Conservation (phyloP, 2,888 invertebrate species). For the Diabrotica balteata region DNA sequence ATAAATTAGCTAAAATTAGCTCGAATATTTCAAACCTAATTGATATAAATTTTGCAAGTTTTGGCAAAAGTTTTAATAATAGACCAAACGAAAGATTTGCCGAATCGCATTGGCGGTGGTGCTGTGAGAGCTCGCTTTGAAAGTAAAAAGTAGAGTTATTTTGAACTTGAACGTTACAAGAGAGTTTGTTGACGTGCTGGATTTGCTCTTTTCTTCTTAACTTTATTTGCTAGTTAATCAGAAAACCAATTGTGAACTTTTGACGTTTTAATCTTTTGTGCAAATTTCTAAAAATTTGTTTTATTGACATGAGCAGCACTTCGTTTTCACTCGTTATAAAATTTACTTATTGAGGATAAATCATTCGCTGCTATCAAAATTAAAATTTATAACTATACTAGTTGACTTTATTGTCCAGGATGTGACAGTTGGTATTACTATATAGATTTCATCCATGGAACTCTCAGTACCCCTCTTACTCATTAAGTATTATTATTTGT, state of each 20-base stretch:
- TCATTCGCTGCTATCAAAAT: too few species aligned
- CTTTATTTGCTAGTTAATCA: constrained; percentile 23
- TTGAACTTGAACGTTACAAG: constrained; percentile 19
- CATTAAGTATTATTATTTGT: too few species aligned
- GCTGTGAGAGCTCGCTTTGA: neutral
- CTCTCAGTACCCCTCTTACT: too few species aligned
- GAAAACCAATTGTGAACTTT: constrained; percentile 20
- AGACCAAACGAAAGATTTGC: constrained; percentile 32
- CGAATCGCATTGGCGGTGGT: constrained; percentile 25
- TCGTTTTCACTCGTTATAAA: too few species aligned
- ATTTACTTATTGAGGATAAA: too few species aligned
- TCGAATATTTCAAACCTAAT: constrained; percentile 37
- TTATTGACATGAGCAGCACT: constrained; percentile 5
- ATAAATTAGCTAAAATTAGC: constrained; percentile 37
- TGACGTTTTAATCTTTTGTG: constrained; percentile 16
- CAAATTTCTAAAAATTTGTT: constrained; percentile 12
- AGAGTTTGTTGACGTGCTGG: constrained; percentile 14
- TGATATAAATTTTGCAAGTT: constrained; percentile 41
- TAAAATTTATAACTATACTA: too few species aligned
- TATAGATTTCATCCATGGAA: too few species aligned
- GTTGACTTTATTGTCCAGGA: too few species aligned
- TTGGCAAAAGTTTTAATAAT: constrained; percentile 36
- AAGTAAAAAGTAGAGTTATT: constrained; percentile 18
- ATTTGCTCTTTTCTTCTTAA: constrained; percentile 22
- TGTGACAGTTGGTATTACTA: too few species aligned